Conservation (phyloP, 2,113 vertebrate genomes). For the Columbina picui region DNA sequence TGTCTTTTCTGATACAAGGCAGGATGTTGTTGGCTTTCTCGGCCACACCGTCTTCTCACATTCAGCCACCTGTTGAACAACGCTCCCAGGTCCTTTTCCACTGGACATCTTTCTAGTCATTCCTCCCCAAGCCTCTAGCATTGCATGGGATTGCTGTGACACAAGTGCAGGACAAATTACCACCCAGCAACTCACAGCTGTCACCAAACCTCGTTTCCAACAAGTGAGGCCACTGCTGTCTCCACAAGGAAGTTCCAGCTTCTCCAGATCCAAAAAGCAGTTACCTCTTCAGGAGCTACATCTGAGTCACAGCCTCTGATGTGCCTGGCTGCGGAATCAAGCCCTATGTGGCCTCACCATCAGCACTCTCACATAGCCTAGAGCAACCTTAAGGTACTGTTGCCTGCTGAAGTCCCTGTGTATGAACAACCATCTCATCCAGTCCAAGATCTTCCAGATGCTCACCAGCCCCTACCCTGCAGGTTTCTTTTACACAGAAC, state of each 20-base stretch:
- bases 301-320: neutral
- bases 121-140: neutral
- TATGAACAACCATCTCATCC: neutral
- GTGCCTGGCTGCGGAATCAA: neutral
- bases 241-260: neutral
- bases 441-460: fast-evolving
- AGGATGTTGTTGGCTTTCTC: neutral
- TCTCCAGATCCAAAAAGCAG: neutral
- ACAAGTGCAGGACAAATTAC: neutral
- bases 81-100: neutral
- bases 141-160: neutral
- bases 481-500: neutral
- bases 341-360: fast-evolving
- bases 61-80: fast-evolving
- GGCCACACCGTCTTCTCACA: no score
- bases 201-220: neutral
- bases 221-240: neutral
- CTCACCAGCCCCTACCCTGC: no score
- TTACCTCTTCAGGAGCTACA: neutral
- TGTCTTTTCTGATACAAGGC: neutral
- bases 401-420: neutral
- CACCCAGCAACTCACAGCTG: neutral
- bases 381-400: neutral
- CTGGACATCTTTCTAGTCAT: no score
- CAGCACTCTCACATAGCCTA: neutral